These are phyloP conservation scores for Platycheirus albimanus DNA, from an alignment of 2,888 invertebrate genomes.

Conservation along the genomic window DNA sequence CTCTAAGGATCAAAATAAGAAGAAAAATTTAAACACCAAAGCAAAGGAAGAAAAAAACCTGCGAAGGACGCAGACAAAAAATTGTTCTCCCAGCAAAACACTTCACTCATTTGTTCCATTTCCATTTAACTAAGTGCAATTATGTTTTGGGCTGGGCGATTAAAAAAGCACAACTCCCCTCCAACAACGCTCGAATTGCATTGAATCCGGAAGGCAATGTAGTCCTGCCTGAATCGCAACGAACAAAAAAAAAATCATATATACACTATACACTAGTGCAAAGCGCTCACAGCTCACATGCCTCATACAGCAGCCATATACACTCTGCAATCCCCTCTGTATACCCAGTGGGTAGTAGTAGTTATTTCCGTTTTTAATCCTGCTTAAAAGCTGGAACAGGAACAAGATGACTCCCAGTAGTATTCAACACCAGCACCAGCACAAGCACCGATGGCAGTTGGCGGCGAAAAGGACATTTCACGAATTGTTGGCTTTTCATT, in stretches of 20 bases:
- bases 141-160: slow-evolving; percentile 63
- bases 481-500: slow-evolving; percentile 72
- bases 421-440: slow-evolving; percentile 25
- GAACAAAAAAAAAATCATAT: slow-evolving; percentile 29
- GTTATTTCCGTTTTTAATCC: slow-evolving; percentile 68
- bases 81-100: slow-evolving; percentile 46
- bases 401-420: slow-evolving; percentile 31
- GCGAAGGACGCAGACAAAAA: slow-evolving; percentile 17
- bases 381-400: slow-evolving; percentile 66
- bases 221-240: slow-evolving; percentile 18
- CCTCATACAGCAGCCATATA: slow-evolving; percentile 10
- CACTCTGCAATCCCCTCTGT: slow-evolving; percentile 2
- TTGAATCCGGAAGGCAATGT: neutral
- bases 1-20: slow-evolving; percentile 4
- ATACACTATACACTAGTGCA: slow-evolving; percentile 28
- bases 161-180: slow-evolving; percentile 23
- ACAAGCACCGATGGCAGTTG: slow-evolving; percentile 24
- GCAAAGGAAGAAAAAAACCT: slow-evolving; percentile 6
- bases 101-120: slow-evolving; percentile 71
- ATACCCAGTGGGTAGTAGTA: slow-evolving; percentile 49
- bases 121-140: slow-evolving; percentile 74
- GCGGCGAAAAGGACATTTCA: slow-evolving; percentile 69
- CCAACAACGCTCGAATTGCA: no score
- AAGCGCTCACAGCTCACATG: slow-evolving; percentile 60
- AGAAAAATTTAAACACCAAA: slow-evolving; percentile 9